Base-by-base conservation (phyloP, 2,888 invertebrate genomes). In the Prostheceraeus crozeri region DNA sequence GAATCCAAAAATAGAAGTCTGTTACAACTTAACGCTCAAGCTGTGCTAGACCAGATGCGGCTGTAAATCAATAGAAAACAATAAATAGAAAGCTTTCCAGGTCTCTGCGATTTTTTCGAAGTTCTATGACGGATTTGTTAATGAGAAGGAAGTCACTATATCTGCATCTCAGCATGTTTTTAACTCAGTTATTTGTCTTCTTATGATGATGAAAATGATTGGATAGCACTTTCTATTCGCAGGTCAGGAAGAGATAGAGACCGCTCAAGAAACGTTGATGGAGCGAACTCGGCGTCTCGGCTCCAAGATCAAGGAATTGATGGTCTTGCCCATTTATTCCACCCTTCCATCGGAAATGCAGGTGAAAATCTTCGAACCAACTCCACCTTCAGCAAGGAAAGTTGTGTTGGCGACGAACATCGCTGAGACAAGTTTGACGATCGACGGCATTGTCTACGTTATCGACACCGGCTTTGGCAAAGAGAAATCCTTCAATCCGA, bases 381-480 rank as follows among this genome's bases (percentile, higher is more conserved):
- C 96, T 0, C 98, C 98, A 35, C 87, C 87, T 6, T 88, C 89
- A 63, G 91, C 96, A 0, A 81, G 98, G 63, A 98, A 98, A 80
- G 90, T 96, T 10, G 86, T 98, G 6, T 77, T 99, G 46, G 98
- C 98, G 0, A 98, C 98, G 16, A 98, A 98, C 72, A 98, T 98
- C 70, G 98, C 98, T 0, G 98, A 99, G 80, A 99, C 98, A 0
- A 96, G 96, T 1, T 79, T 98, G 30, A 98, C 98, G 0, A 99
- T 99, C 67, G 96, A 98, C 74, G 96, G 96, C 69, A 98, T 98
- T 65, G 85, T 90, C 63, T 99, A 91, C 78, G 98, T 98, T 0
- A 93, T 98, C 66, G 98, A 98, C 79, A 93, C 96, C n/a, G 98
- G 98, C 0, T 99, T 94, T 79, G 89, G 90, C 48, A 98, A 98